phyloP scores from a whole-genome alignment of 2,113 vertebrate species.

The Phaetusa simplex region DNA sequence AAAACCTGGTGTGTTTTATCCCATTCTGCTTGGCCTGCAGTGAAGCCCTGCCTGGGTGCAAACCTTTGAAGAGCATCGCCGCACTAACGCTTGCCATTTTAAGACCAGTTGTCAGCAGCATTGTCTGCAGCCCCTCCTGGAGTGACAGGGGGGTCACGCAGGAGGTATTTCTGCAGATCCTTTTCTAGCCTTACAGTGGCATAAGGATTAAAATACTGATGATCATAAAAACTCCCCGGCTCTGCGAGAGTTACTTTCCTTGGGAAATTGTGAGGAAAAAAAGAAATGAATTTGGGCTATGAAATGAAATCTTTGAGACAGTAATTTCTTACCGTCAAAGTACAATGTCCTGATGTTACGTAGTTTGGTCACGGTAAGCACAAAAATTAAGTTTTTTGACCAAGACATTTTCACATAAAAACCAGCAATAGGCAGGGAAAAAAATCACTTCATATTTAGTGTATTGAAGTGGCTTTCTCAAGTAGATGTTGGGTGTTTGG shows the following conservation, averaged over 20 bases:
- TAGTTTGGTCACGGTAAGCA: background rate
- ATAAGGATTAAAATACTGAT: background rate
- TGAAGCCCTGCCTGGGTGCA: background rate
- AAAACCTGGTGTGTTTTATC: background rate
- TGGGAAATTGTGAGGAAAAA: background rate
- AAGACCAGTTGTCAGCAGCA: background rate
- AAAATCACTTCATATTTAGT: background rate
- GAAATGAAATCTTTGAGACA: background rate
- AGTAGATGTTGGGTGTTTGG: background rate
- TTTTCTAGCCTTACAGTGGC: background rate
- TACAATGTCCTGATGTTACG: background rate
- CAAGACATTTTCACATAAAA: background rate
- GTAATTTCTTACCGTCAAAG: background rate
- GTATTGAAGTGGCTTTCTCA: background rate
- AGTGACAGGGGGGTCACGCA: background rate
- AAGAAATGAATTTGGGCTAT: background rate
- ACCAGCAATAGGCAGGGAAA: background rate
- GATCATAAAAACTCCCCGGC: background rate
- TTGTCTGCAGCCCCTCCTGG: background rate
- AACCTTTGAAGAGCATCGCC: background rate
- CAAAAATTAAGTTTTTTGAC: background rate
- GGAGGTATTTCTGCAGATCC: background rate
- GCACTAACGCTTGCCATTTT: background rate
- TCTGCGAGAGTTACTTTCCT: background rate
- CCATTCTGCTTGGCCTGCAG: background rate